Evolutionary conservation across 2,113 vertebrate genomes (phyloP), one percentile per base, ranked within the genome.

Genomic region (Nipponia nippon): DNA sequence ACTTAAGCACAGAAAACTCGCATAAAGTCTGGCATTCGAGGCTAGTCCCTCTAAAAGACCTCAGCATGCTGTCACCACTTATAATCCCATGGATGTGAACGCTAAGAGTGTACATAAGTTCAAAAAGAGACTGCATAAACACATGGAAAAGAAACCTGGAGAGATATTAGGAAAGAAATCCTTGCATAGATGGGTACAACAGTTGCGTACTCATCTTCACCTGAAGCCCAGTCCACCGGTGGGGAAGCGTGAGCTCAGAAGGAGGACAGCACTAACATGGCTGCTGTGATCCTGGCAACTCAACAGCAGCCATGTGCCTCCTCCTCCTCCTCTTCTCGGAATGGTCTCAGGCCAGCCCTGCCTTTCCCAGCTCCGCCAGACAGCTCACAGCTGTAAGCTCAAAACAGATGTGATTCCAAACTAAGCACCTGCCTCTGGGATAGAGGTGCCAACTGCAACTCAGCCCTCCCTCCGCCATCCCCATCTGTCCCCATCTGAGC

Each of bases 51-150:
- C 61, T 72, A 36, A 40, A 42, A 93, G 78, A 20, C 47, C 78
- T 81, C 52, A 63, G 20, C 20, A 32, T 1, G 3, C 15, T 22
- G 6, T 22, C 66, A 86, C 29, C 38, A 30, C 38, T 50, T 55
- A 10, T 0, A 66, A 32, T 32, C 8, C 52, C 26, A 27, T 0
- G 4, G 65, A 40, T 69, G 52, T 9, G 47, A 76, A 27, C 83
- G 83, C 8, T 11, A 17, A 12, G n/a, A 19, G 10, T 3, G 23
- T 20, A 2, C 0, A 13, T 0, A 2, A 7, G 10, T 13, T 83
- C 62, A 65, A 49, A 62, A 75, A 17, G 4, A 67, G 12, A 32
- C 53, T 36, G 8, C 20, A 49, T 3, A 44, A 83, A 66, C 15
- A 36, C 40, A 9, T 1, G 16, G 7, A 38, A 79, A 52, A 86